Percentiles rank a stretch among this genome's conserved stretches.
phyloP scores from a whole-genome alignment of 2,113 vertebrate species.

The Melanocharis versteri region DNA sequence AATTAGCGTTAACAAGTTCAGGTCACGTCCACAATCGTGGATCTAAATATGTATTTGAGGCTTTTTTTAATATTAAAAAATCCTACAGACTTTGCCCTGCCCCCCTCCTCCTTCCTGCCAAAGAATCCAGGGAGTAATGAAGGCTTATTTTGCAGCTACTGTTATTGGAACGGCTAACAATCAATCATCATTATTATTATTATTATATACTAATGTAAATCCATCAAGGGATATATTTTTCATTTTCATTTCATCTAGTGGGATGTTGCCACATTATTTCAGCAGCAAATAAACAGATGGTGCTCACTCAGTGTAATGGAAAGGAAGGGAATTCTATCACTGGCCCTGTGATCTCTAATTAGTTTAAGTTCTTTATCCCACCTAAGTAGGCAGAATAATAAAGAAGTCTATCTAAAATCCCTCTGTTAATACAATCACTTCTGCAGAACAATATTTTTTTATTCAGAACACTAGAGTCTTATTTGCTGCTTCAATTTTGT shows the following conservation, averaged over 20 bases:
- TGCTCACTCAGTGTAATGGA: background rate
- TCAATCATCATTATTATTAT: background rate
- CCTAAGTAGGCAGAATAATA: background rate
- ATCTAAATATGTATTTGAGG: background rate
- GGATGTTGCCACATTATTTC: background rate
- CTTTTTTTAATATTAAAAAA: background rate
- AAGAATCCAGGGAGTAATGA: background rate
- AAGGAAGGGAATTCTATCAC: background rate
- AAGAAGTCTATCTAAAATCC: background rate
- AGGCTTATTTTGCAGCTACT: background rate
- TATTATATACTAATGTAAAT: background rate
- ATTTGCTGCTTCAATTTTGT: background rate
- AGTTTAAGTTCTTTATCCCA: background rate
- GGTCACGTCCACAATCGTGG: background rate
- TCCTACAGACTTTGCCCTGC: background rate
- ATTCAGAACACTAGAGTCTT: background rate
- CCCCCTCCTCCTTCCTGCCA: background rate
- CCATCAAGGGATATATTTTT: constrained; percentile 12
- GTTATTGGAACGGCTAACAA: background rate
- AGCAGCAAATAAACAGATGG: background rate
- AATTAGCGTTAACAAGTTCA: background rate
- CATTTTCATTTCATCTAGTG: constrained; percentile 21
- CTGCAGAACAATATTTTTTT: background rate
- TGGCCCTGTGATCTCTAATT: background rate
- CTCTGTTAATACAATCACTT: background rate